Evolutionary conservation across 2,888 invertebrate genomes (phyloP), one percentile per base, ranked within the genome.

Genomic region (Eilema depressum): DNA sequence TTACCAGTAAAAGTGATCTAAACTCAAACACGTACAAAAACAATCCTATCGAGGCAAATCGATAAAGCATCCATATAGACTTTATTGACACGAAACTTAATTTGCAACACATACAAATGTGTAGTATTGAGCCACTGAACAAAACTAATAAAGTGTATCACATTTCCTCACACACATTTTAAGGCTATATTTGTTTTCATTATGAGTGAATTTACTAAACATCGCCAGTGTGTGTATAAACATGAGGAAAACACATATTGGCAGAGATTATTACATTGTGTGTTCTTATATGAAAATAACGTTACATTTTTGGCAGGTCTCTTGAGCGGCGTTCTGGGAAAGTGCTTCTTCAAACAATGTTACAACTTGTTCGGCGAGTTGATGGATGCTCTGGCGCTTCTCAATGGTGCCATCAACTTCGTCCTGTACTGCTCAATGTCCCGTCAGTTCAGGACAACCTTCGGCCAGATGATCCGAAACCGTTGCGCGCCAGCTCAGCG

Each of bases 401-500:
- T 98, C 75, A 99, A 99, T 91, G 98, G 98, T 1, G 98, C 98
- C 11, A 98, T 99, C 79, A 99, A 99, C 93, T 99, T 99, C 90
- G 98, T 99, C 33, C 96, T 99, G 3, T 99, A 99, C 91, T 99
- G 99, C 87, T 96, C 98, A 69, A 99, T 99, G 99, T 98, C 98
- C 71, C 96, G 98, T 72, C 99, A 99, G 96, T 99, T 99, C 92
- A 96, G 99, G 26, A 97, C 96, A 28, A 97, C 97, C 3, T 98
- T 97, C 87, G 96, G 96, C 0, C 96, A 97, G 82, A 94, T 98
- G 78, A 97, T 98, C 88, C 95, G 96, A 80, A 96, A 96, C 20
- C 95, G 95, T 70, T 96, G 97, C 80, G 93, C 96, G 63, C 80
- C 88, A 0, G 82, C 91, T 0, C 95, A 96, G 0, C 88, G 96